phyloP scores from a whole-genome alignment of 1,140 invertebrate genomes.

The Manduca sexta region DNA sequence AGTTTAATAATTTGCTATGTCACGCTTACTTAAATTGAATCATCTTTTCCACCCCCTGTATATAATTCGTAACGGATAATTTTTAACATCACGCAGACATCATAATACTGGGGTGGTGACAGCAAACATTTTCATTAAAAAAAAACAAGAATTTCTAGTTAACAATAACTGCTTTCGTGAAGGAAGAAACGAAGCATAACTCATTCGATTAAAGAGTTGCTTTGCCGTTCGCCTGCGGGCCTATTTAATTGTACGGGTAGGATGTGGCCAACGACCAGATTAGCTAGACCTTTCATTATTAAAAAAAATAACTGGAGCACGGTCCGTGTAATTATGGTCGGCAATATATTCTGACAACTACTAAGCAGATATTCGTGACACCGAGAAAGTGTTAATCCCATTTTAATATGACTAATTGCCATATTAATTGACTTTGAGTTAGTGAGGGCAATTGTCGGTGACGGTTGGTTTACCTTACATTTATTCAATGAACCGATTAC shows the following conservation, averaged over 20 bases:
- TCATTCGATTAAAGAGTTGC: slow-evolving; percentile 53
- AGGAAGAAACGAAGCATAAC: slow-evolving; percentile 54
- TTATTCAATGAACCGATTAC: too few relatives aligned
- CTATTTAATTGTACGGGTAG: slow-evolving; percentile 26
- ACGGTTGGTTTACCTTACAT: too few relatives aligned
- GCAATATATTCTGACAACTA: slow-evolving; percentile 19
- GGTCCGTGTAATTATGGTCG: slow-evolving; percentile 4
- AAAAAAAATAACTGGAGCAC: background rate
- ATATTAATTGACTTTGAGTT: slow-evolving; percentile 38
- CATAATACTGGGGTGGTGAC: slow-evolving; percentile 25
- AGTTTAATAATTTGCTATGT: too few relatives aligned
- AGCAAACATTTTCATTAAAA: slow-evolving; percentile 48
- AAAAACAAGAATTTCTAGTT: slow-evolving; percentile 35
- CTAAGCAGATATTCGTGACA: slow-evolving; percentile 33
- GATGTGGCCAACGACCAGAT: slow-evolving; percentile 19
- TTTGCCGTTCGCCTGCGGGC: slow-evolving; percentile 43
- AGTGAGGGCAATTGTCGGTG: background rate
- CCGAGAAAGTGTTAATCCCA: slow-evolving; percentile 52
- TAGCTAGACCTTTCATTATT: slow-evolving; percentile 13
- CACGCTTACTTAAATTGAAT: too few relatives aligned
- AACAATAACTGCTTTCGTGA: slow-evolving; percentile 45
- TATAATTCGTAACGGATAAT: slow-evolving; percentile 43
- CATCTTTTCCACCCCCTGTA: background rate
- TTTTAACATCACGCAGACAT: slow-evolving; percentile 19
- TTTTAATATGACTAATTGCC: slow-evolving; percentile 60